A percentile compares a stretch with the other conserved stretches of the same genome.
Evolutionary conservation across 2,797 vertebrate genomes (phyloP).

Genomic region (Microhierax caerulescens): DNA sequence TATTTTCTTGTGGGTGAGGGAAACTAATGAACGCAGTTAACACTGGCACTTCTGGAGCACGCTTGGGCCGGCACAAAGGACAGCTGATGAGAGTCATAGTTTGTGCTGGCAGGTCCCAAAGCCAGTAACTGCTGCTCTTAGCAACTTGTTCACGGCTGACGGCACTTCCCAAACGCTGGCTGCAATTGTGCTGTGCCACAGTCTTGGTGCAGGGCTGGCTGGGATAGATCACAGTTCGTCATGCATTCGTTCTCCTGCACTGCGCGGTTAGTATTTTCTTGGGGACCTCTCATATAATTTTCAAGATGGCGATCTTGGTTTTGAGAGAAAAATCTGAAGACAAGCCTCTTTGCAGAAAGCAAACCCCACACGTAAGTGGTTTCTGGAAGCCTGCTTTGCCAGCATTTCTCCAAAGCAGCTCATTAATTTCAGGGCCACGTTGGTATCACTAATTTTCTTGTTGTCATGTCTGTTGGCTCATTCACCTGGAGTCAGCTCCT

Average conservation of each 20-base stretch:
- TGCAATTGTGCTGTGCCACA: not conserved
- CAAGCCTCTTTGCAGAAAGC: not conserved
- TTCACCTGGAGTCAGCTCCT: not conserved
- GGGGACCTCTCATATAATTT: not conserved
- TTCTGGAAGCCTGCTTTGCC: constrained; percentile 7
- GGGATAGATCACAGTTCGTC: not conserved
- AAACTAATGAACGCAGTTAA: not conserved
- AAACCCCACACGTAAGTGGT: not conserved
- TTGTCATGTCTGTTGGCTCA: not conserved
- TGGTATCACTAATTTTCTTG: not conserved
- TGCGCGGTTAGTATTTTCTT: not conserved
- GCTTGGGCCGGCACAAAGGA: not conserved
- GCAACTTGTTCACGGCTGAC: not conserved
- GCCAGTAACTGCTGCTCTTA: not conserved
- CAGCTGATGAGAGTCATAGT: not conserved
- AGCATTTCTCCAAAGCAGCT: not conserved
- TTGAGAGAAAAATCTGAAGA: not conserved
- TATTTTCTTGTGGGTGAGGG: not conserved
- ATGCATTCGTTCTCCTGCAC: not conserved
- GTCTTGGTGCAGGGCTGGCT: not conserved
- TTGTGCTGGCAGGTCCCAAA: not conserved
- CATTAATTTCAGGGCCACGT: not conserved
- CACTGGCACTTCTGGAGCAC: not conserved
- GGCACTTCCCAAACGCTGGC: not conserved
- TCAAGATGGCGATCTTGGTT: not conserved